Evolutionary conservation across 2,888 invertebrate species (phyloP), one percentile per base, ranked within the genome.

Genomic region (Sisyra nigra): DNA sequence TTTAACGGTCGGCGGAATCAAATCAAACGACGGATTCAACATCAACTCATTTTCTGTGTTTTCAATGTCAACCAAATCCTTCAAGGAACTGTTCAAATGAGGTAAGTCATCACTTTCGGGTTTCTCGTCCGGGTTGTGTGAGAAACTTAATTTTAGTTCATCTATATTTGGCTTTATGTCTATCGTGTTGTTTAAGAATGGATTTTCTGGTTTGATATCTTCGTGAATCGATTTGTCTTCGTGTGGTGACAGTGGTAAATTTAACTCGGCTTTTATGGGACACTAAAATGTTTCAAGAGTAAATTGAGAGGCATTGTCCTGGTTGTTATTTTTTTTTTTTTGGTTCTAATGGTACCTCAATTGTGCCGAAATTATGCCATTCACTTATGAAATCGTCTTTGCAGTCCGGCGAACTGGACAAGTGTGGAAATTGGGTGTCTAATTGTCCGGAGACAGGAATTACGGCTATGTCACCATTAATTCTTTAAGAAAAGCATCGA

Each of bases 301-400:
- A 24, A 24, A 5, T 24, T 24, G 7, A 3, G 24, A 24, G n/a
- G n/a, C n/a, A 3, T 24, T 24, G 3, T 7, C 24, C 24, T 24
- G 3, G 7, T 24, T 7, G 24, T 24, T 5, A 24, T 24, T 24
- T 24, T 24, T n/a, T n/a, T n/a, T n/a, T n/a, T n/a, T n/a, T n/a
- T n/a, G n/a, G n/a, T n/a, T n/a, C n/a, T 24, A 24, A 5, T 24
- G 7, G 56, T 50, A 67, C 67, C 57, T 68, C 66, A 42, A 66
- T 50, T 44, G 57, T 59, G 35, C 66, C 63, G 40, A 68, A 66
- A 46, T 64, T 60, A 40, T 68, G 65, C 68, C 68, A 69, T 45
- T 69, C 69, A 39, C 57, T 61, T 46, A 69, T 60, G 52, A 63
- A 66, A 51, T 69, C 69, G 44, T 68, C 66, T 47, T 62, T 61